Conservation (phyloP, 2,113 vertebrate genomes). For the Phrynosoma blainvillii region DNA sequence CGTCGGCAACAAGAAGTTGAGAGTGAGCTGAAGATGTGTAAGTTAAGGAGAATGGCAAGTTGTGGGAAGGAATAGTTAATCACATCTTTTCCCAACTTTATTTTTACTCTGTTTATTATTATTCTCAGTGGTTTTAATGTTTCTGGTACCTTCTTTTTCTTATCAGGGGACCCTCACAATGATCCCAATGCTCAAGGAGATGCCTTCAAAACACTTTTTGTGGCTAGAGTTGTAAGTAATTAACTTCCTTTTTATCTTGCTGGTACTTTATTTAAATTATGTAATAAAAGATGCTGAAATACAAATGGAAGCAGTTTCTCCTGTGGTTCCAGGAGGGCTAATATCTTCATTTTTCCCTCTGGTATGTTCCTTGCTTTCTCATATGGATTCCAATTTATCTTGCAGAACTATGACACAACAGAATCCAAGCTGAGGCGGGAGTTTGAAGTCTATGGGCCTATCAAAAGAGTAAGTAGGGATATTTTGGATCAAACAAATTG, state of each 20-base stretch:
- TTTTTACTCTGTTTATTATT: background rate
- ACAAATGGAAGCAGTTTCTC: background rate
- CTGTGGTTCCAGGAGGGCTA: too few relatives aligned
- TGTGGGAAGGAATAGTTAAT: background rate
- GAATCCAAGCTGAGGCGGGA: conserved; percentile 93
- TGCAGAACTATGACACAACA: conserved; percentile 93
- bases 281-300: background rate
- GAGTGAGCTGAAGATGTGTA: conserved; percentile 91
- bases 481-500: background rate
- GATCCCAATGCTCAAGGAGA: conserved; percentile 94
- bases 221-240: conserved; percentile 89
- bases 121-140: background rate
- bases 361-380: background rate
- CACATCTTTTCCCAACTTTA: background rate
- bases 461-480: conserved; percentile 84
- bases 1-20: conserved; percentile 88
- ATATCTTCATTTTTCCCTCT: background rate
- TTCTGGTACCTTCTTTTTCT: background rate
- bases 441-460: conserved; percentile 94
- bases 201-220: conserved; percentile 94
- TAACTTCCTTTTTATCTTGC: background rate
- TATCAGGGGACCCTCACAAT: conserved; percentile 92
- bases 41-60: conserved; percentile 56
- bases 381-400: background rate
- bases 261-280: background rate